Percentiles rank a stretch among this genome's conserved stretches.
Evolutionary conservation across 2,888 invertebrate species (phyloP).

Genomic region (Tipula unca): DNA sequence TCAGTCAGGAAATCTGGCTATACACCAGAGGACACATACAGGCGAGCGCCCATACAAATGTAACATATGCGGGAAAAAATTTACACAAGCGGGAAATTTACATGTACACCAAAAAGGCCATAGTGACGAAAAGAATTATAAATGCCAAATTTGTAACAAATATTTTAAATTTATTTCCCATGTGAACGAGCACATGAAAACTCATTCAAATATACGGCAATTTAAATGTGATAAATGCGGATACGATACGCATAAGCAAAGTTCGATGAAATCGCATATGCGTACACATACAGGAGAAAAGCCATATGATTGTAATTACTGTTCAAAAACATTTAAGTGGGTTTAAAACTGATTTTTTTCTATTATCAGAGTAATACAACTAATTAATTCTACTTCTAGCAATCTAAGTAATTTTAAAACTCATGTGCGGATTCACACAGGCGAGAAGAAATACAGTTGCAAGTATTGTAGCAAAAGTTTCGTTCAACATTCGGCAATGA

Average conservation of each 20-base stretch:
- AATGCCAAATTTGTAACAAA: slow-evolving; percentile 2
- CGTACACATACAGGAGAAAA: neutral
- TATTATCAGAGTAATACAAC: neutral
- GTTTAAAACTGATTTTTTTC: neutral
- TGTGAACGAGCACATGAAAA: slow-evolving; percentile 2
- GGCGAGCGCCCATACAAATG: neutral
- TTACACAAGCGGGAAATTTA: neutral
- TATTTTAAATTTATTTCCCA: neutral
- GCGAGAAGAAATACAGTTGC: neutral
- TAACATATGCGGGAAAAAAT: neutral
- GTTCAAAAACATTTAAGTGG: neutral
- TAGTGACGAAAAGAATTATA: neutral
- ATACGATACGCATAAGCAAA: neutral
- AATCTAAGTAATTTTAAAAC: neutral
- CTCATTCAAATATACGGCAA: neutral
- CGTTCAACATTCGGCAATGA: neutral
- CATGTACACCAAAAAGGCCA: neutral
- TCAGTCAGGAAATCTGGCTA: neutral
- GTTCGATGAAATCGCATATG: neutral
- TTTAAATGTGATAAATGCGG: neutral
- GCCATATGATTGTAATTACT: neutral
- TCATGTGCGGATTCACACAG: neutral
- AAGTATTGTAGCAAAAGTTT: neutral
- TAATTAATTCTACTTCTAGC: neutral
- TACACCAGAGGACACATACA: neutral